These are phyloP conservation scores for Pteronotus mesoamericanus DNA, from an alignment of 2,797 vertebrate species.

Conservation along the genomic window DNA sequence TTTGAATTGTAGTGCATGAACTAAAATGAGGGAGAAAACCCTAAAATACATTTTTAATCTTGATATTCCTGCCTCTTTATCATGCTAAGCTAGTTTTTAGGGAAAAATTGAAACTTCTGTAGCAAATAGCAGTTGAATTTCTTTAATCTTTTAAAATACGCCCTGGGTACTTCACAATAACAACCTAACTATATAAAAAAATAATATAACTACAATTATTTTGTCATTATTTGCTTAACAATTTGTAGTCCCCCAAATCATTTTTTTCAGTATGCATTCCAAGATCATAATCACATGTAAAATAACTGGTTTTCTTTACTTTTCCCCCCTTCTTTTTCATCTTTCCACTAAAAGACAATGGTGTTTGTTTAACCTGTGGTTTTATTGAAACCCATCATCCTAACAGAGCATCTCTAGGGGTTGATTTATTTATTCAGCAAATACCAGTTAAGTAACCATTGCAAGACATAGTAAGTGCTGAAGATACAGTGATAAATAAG, in stretches of 20 bases:
- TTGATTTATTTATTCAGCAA: neutral
- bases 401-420: neutral
- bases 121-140: neutral
- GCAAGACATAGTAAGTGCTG: neutral
- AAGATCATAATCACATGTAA: neutral
- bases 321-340: neutral
- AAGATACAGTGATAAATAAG: neutral
- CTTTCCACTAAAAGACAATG: neutral
- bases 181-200: neutral
- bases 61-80: neutral
- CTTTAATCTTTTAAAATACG: constrained; percentile 9
- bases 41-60: neutral
- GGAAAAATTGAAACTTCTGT: neutral
- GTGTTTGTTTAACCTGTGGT: neutral
- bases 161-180: neutral
- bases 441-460: neutral
- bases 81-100: neutral
- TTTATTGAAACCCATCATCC: neutral
- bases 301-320: neutral
- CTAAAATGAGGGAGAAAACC: neutral
- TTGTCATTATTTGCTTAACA: neutral
- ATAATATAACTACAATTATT: neutral
- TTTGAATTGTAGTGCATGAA: neutral
- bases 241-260: neutral
- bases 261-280: neutral